These are phyloP conservation scores for Danio aesculapii DNA, from an alignment of 2,797 vertebrate genomes.

Conservation along the genomic window DNA sequence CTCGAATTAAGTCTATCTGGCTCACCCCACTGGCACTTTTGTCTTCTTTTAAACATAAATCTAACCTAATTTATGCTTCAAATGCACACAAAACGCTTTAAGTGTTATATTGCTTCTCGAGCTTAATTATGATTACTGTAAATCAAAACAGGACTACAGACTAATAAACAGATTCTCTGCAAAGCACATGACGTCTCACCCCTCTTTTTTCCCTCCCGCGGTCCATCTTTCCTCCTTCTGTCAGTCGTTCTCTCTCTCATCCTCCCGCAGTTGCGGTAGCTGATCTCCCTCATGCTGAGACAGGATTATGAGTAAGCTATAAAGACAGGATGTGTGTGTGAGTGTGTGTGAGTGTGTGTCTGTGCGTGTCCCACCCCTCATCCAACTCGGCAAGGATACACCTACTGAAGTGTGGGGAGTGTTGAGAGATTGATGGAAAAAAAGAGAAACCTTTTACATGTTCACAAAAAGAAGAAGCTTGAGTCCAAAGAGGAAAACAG, in stretches of 20 bases:
- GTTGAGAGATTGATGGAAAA: conserved; percentile 16
- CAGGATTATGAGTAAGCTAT: conserved; percentile 56
- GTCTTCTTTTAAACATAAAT: background rate
- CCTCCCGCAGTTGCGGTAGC: conserved; percentile 54
- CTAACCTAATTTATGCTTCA: background rate
- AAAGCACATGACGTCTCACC: conserved; percentile 35
- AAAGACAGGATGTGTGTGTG: conserved; percentile 25
- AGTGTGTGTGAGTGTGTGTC: conserved; percentile 34
- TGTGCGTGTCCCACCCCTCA: conserved; percentile 55
- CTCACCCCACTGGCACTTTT: background rate
- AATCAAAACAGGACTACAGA: background rate
- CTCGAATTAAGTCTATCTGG: background rate
- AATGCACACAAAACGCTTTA: background rate
- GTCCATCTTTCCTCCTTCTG: conserved; percentile 44
- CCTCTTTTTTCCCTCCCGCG: conserved; percentile 42
- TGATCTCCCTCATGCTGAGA: conserved; percentile 58
- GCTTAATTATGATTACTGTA: background rate
- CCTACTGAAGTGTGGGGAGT: conserved; percentile 48
- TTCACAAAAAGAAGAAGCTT: background rate
- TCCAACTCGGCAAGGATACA: conserved; percentile 52
- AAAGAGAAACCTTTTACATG: background rate
- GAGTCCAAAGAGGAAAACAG: conserved; percentile 11
- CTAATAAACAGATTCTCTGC: background rate
- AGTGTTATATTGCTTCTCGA: background rate
- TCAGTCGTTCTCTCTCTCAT: conserved; percentile 50